These are phyloP conservation scores for Microhierax caerulescens DNA, from an alignment of 2,797 vertebrate species.

Conservation along the genomic window DNA sequence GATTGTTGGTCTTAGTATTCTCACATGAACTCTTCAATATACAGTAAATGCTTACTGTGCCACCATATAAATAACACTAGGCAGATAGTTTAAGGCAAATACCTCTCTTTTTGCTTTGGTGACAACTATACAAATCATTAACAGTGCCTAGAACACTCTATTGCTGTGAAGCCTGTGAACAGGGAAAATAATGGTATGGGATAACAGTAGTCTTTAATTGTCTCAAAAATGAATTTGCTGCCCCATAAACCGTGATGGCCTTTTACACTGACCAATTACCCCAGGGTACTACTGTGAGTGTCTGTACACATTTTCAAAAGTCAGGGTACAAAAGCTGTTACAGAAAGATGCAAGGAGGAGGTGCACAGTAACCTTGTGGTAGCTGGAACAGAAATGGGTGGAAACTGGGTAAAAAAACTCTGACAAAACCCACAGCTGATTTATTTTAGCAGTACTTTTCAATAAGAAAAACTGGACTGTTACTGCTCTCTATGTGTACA, in stretches of 20 bases:
- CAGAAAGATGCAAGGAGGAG: neutral
- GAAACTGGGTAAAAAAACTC: fast-evolving
- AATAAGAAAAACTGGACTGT: neutral
- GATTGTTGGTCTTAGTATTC: neutral
- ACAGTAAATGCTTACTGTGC: neutral
- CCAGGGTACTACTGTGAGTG: neutral
- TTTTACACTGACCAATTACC: conserved; percentile 11
- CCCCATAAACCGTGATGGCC: neutral
- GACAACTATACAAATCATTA: neutral
- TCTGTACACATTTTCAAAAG: neutral
- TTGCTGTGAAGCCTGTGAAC: neutral
- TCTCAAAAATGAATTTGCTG: conserved; percentile 28
- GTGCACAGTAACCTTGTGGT: neutral
- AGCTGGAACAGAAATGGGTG: neutral
- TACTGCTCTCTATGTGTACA: neutral
- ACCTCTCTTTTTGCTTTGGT: neutral
- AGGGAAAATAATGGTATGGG: neutral
- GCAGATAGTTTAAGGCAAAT: neutral
- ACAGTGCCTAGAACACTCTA: neutral
- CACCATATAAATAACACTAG: neutral
- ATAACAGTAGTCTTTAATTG: conserved; percentile 48
- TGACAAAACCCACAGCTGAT: neutral
- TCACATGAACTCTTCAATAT: neutral
- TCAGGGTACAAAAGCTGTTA: neutral
- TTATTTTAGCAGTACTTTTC: neutral